Evolutionary conservation across 1,140 invertebrate species (phyloP).

Genomic region (Drosophila erecta): DNA sequence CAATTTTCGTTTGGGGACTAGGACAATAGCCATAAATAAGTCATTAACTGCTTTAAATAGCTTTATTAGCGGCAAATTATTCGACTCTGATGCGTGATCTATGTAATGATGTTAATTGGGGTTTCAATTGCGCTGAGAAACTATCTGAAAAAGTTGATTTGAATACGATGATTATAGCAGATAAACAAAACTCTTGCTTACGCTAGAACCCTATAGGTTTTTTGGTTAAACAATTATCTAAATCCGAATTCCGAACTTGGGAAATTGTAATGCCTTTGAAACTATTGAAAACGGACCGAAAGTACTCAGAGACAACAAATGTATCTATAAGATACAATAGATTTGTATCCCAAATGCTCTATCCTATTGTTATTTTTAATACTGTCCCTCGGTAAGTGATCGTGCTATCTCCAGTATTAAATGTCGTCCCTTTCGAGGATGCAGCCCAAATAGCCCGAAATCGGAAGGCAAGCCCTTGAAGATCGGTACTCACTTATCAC

Average conservation of each 20-base stretch:
- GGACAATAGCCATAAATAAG: conserved; percentile 68
- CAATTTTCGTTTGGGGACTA: conserved; percentile 43
- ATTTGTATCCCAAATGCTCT: background rate
- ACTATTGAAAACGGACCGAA: background rate
- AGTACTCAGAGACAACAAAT: conserved; percentile 6
- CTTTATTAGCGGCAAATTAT: conserved; percentile 76
- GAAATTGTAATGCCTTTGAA: background rate
- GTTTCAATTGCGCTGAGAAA: conserved; percentile 6
- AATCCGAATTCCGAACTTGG: background rate
- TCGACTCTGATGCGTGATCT: conserved; percentile 22
- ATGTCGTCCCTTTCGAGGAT: background rate
- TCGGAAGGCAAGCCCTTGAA: background rate
- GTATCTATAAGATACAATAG: conserved; percentile 10
- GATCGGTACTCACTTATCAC: conserved; percentile 82
- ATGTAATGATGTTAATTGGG: conserved; percentile 33
- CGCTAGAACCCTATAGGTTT: background rate
- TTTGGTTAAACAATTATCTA: too few species aligned
- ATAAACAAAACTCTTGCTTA: background rate
- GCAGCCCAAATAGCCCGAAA: background rate
- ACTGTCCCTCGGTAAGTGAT: background rate
- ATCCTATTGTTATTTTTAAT: conserved; percentile 6
- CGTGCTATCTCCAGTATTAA: conserved; percentile 3
- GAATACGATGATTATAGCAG: too few species aligned
- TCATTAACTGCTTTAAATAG: conserved; percentile 76
- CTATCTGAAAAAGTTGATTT: background rate